Percentiles rank a stretch among this genome's conserved stretches.
phyloP scores from a whole-genome alignment of 35 echinoderm and acorn worm species.

The Heliocidaris erythrogramma region DNA sequence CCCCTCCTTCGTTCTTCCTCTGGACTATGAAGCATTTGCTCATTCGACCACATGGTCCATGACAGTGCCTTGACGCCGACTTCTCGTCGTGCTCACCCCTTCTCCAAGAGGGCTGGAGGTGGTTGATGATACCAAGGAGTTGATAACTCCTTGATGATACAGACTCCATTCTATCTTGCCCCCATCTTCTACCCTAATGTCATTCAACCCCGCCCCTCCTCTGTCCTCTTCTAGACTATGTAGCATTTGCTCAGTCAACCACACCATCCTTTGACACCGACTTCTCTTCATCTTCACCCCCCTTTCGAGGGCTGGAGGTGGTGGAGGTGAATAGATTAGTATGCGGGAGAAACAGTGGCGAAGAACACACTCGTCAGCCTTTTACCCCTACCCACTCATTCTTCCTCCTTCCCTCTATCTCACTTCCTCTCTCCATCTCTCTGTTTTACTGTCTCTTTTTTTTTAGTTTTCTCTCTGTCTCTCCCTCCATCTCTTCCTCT shows the following conservation, averaged over 20 bases:
- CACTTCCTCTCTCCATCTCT: neutral
- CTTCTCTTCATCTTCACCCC: neutral
- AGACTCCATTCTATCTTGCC: too few relatives aligned
- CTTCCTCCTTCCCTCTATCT: neutral
- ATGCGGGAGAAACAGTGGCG: slow-evolving; percentile 29
- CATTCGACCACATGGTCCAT: neutral
- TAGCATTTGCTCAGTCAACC: neutral
- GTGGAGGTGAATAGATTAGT: slow-evolving; percentile 15
- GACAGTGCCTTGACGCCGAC: neutral
- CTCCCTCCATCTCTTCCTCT: too few relatives aligned
- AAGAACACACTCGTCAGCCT: neutral
- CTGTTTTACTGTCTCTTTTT: neutral
- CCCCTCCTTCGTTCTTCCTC: neutral
- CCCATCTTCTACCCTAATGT: neutral
- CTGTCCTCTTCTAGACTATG: neutral
- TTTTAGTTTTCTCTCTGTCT: neutral
- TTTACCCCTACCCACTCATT: neutral
- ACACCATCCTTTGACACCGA: neutral
- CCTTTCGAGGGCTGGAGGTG: neutral
- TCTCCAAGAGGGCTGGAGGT: too few relatives aligned
- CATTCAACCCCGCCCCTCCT: neutral
- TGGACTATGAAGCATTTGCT: neutral
- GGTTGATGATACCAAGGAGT: too few relatives aligned
- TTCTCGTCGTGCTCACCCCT: neutral
- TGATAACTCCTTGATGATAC: too few relatives aligned